These are phyloP conservation scores for Drosophila insularis DNA, from an alignment of 1,140 invertebrate species.

Conservation along the genomic window DNA sequence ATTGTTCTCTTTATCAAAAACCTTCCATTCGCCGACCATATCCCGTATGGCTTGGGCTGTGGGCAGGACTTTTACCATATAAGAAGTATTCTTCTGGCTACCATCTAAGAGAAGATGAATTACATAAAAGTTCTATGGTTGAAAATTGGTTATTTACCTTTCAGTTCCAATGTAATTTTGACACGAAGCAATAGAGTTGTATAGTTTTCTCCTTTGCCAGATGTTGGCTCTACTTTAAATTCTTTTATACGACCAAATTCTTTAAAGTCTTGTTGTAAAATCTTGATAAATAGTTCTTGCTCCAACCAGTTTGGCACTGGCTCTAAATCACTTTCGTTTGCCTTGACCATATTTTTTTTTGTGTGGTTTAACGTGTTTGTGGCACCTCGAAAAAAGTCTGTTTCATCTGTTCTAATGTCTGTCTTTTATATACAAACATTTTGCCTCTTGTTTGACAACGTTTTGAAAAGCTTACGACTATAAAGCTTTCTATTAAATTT, in stretches of 20 bases:
- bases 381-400: background rate
- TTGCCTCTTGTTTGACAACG: background rate
- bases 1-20: slow-evolving; percentile 66
- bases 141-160: slow-evolving; percentile 25
- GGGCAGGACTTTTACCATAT: slow-evolving; percentile 63
- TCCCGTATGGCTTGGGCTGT: slow-evolving; percentile 20
- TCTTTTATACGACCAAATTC: slow-evolving; percentile 42
- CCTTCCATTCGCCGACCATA: slow-evolving; percentile 57
- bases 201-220: slow-evolving; percentile 65
- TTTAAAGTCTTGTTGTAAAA: slow-evolving; percentile 43
- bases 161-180: slow-evolving; percentile 39
- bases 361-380: background rate
- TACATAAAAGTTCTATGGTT: background rate
- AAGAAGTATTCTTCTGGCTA: slow-evolving; percentile 31
- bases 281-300: slow-evolving; percentile 36
- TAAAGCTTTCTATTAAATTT: background rate
- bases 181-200: slow-evolving; percentile 55
- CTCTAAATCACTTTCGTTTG: slow-evolving; percentile 2
- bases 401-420: background rate
- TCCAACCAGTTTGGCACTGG: slow-evolving; percentile 44
- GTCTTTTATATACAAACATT: slow-evolving; percentile 21
- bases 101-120: slow-evolving; percentile 37
- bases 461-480: background rate
- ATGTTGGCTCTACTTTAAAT: slow-evolving; percentile 41
- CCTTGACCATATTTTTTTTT: slow-evolving; percentile 31